phyloP scores from a whole-genome alignment of 2,888 invertebrate genomes.

The Troglohyphantes excavatus region DNA sequence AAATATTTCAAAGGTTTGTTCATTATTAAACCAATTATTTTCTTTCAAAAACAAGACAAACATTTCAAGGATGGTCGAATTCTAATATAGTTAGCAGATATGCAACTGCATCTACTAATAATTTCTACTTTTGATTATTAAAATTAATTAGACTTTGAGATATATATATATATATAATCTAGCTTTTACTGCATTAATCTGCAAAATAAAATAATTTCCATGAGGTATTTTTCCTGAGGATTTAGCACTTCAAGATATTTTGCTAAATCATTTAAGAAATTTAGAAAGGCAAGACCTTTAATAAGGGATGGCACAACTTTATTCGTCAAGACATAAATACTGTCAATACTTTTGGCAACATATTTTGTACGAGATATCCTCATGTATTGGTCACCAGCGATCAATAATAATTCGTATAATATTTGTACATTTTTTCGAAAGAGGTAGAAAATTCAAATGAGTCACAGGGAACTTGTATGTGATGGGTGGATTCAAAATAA shows the following conservation, averaged over 20 bases:
- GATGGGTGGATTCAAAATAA: neutral
- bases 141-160: too few relatives aligned
- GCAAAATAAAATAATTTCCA: neutral
- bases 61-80: too few relatives aligned
- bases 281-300: too few relatives aligned
- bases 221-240: neutral
- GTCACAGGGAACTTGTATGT: neutral
- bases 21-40: too few relatives aligned
- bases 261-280: too few relatives aligned
- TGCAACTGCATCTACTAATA: too few relatives aligned
- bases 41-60: too few relatives aligned
- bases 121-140: too few relatives aligned
- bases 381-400: neutral
- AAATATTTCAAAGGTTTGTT: too few relatives aligned
- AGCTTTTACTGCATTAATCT: neutral
- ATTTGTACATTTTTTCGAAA: slow-evolving; percentile 30
- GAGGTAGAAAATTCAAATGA: neutral
- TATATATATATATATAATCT: too few relatives aligned
- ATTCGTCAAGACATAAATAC: too few relatives aligned
- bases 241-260: neutral
- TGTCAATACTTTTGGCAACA: neutral
- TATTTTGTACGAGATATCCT: neutral
- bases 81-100: too few relatives aligned
- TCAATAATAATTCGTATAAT: slow-evolving; percentile 31
- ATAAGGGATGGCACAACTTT: neutral